Conservation (phyloP, 2,888 invertebrate species). For the Machimus rusticus region DNA sequence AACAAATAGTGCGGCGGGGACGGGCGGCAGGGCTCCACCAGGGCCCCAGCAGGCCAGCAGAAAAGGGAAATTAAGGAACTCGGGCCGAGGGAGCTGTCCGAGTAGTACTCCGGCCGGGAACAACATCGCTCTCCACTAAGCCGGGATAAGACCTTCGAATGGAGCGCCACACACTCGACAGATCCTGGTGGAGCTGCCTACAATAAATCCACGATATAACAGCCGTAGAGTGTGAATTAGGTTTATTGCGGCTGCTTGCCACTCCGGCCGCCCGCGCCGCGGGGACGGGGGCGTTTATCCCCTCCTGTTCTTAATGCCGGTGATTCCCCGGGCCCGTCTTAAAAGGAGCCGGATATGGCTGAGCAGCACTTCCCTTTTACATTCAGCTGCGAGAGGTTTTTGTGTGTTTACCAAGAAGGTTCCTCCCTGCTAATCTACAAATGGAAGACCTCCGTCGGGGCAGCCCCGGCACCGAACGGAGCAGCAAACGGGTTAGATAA, state of each 20-base stretch:
- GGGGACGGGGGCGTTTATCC: conserved; percentile 39
- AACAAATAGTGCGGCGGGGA: background rate
- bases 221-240: conserved; percentile 47
- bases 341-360: conserved; percentile 33
- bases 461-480: background rate
- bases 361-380: conserved; percentile 13
- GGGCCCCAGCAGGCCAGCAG: background rate
- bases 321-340: conserved; percentile 39
- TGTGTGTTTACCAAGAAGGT: conserved; percentile 22
- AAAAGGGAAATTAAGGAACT: conserved; percentile 22
- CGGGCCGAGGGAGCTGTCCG: background rate
- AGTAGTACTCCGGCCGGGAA: background rate
- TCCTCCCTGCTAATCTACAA: conserved; percentile 32
- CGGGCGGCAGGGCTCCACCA: background rate
- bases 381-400: conserved; percentile 5
- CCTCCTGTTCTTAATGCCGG: conserved; percentile 44
- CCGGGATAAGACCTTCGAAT: conserved; percentile 16
- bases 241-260: conserved; percentile 44
- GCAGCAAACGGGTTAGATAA: conserved; percentile 6
- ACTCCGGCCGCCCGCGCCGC: background rate
- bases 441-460: conserved; percentile 4
- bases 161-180: conserved; percentile 24
- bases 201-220: conserved; percentile 44
- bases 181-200: conserved; percentile 22
- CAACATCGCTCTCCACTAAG: conserved; percentile 17